Evolutionary conservation across 1,140 invertebrate species (phyloP), one percentile per base, ranked within the genome.

Genomic region (Geopemphigus sp.): DNA sequence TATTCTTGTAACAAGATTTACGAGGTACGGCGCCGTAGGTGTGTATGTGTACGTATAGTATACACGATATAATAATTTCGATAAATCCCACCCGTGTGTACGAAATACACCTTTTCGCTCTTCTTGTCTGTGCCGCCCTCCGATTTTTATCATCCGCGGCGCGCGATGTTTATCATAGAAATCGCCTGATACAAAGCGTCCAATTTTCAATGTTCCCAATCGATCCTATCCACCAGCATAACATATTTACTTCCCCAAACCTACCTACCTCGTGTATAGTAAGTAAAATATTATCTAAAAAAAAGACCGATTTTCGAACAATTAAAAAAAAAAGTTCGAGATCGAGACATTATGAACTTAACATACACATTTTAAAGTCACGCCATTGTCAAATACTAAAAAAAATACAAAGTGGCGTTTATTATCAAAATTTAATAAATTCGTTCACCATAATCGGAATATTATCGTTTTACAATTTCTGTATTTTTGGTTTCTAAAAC

Each of bases 1-100:
- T 68, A 68, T 68, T 47, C 14, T 39, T 19, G 17, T 72, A 72
- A 54, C 17, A 53, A 53, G 68, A 72, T 72, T 72, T 72, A 54
- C 50, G 68, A 72, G 47, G 50, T 29, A 29, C 24, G 15, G 29
- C 10, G n/a, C n/a, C n/a, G 24, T 5, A 5, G 54, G n/a, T n/a
- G 54, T 53, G 19, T n/a, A n/a, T n/a, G n/a, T n/a, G n/a, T n/a
- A n/a, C 2, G 50, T 56, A 56, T 56, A 56, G 15, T 54, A 54
- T 17, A 3, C 17, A 54, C 56, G 1, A 22, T 68, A 68, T 17
- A 50, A n/a, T 50, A 26, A 53, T 72, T 72, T 72, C 45, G 68
- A 72, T 72, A 72, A 54, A 54, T 54, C 50, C 47, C 39, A 47
- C 39, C 45, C 22, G 22, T 50, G 47, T 50, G 12, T 47, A 68